These are phyloP conservation scores for Callosobruchus maculatus DNA, from an alignment of 2,888 invertebrate species.

Conservation along the genomic window DNA sequence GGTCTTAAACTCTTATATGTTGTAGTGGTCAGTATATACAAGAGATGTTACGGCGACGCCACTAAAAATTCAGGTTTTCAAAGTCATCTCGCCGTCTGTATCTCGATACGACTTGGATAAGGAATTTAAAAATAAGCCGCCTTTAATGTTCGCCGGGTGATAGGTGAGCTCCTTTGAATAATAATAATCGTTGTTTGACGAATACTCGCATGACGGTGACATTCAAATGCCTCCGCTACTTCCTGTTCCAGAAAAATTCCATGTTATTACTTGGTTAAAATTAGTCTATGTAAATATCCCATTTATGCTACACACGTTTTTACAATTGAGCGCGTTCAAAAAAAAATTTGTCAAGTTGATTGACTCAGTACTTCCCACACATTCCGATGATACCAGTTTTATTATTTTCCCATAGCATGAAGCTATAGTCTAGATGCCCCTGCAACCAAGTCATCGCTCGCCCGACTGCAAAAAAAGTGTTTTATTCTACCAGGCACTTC, in stretches of 20 bases:
- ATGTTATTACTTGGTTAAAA: no score
- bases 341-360: no score
- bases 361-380: no score
- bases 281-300: no score
- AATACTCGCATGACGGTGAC: conserved; percentile 8
- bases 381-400: no score
- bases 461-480: no score
- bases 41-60: neutral
- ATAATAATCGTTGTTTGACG: conserved; percentile 18
- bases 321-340: no score
- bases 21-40: conserved; percentile 45
- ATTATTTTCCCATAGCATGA: no score
- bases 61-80: neutral
- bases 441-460: no score
- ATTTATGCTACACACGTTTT: no score
- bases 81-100: neutral
- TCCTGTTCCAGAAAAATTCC: neutral
- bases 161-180: conserved; percentile 21
- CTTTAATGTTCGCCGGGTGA: conserved; percentile 7
- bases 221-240: conserved; percentile 2
- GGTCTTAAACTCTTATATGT: conserved; percentile 46
- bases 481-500: no score
- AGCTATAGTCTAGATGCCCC: no score
- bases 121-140: conserved; percentile 5
- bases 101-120: neutral